Evolutionary conservation across 2,888 invertebrate genomes (phyloP).

Genomic region (Xestia c-nigrum): DNA sequence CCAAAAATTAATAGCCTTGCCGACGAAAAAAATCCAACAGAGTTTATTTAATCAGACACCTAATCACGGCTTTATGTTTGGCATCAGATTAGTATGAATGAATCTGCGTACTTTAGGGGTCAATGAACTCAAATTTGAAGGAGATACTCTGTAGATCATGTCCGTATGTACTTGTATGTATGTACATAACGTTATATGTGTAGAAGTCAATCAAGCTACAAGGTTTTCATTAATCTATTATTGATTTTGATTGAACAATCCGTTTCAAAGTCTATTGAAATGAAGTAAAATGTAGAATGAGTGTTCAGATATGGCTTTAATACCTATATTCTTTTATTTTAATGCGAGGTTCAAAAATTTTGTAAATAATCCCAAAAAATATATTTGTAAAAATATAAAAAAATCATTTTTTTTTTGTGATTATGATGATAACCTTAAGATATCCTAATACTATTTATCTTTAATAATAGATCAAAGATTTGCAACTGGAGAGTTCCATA

Average conservation of each 20-base stretch:
- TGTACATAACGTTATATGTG: constrained; percentile 31
- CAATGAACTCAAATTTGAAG: constrained; percentile 58
- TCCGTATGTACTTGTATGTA: constrained; percentile 9
- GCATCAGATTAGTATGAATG: constrained; percentile 54
- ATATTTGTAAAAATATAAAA: no score
- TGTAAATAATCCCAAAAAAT: not conserved
- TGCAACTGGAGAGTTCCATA: not conserved
- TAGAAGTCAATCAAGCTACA: constrained; percentile 50
- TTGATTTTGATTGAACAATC: constrained; percentile 45
- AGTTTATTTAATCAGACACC: constrained; percentile 32
- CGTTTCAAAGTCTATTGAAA: constrained; percentile 10
- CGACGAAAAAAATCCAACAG: constrained; percentile 15
- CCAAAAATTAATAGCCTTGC: constrained; percentile 6
- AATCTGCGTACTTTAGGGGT: constrained; percentile 52
- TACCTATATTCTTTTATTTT: not conserved
- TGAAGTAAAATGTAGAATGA: not conserved
- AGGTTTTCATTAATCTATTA: constrained; percentile 49
- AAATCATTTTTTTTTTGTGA: not conserved
- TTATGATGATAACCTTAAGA: not conserved
- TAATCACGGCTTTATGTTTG: constrained; percentile 40
- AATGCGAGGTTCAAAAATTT: not conserved
- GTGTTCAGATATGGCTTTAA: not conserved
- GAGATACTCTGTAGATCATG: constrained; percentile 40
- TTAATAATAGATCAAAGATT: not conserved
- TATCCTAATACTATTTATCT: not conserved